Base-by-base conservation (phyloP, 2,113 vertebrate genomes). In the Anolis carolinensis region DNA sequence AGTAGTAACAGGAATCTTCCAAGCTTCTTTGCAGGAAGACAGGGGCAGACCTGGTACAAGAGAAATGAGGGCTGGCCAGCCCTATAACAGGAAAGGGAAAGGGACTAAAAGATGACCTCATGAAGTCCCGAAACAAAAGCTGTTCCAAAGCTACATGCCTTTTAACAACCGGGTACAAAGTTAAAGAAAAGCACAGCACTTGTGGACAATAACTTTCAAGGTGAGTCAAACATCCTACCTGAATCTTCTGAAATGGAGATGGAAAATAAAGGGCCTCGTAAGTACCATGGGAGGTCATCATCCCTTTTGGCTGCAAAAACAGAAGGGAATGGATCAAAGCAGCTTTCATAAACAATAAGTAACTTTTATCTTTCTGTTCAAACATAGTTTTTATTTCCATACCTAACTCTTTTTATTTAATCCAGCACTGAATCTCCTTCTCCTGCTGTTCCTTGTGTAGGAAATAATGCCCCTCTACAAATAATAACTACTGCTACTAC, bases 201-300 rank as follows among this genome's bases (percentile, higher is more conserved):
- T 16, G 7, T 18, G 74, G 11, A 16, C 30, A 48, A 36, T 79
- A 21, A 79, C 25, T 39, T 6, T 65, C 39, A 55, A 23, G 32
- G 9, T 62, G 55, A 59, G 55, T 18, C 55, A 59, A 11, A 23
- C 23, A 73, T 65, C 68, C 59, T 81, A 86, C 85, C 85, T 81
- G 85, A 86, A 25, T 86, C 85, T 86, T 86, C 85, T 52, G 85
- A 86, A 86, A 81, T 65, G 23, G 85, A 86, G 78, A 86, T 86
- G 78, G 85, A 86, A 86, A 86, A 86, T 86, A 86, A 86, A 16
- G 85, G 85, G n/a, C 85, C 85, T 74, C 32, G 39, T 81, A 86
- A 65, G 68, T 74, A 86, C 85, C 85, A 86, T 20, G 85, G 85
- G 8, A 74, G 20, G 6, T 86, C 68, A 44, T 86, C 77, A 2